Base-by-base conservation (phyloP, 2,888 invertebrate species). In the Nesidiocoris tenuis region DNA sequence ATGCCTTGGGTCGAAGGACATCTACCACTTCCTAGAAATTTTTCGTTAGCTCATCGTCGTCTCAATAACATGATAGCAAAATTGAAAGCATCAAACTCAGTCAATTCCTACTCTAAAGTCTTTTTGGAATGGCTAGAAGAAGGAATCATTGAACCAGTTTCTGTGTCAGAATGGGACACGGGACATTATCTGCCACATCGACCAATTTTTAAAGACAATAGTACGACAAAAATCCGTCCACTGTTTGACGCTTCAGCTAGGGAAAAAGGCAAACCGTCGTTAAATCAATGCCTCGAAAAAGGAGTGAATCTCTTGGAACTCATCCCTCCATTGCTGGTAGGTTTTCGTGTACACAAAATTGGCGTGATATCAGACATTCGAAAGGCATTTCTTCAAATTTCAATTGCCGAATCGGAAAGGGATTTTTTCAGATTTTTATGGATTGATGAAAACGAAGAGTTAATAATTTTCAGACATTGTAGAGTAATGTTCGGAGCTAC, bases 361-460 rank as follows among this genome's bases (percentile, higher is more conserved):
- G 80, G 79, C n/a, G 76, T 77, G 1, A 21, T 77, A 0, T 66
- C 79, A 0, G 79, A 80, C 75, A 82, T 82, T 2, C 25, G 78
- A 18, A 81, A 81, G 66, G 82, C 82, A 0, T 82, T 83, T 77
- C 76, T 82, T 16, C 81, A 81, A 78, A 81, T 82, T 17, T 75
- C 76, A 23, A 22, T 82, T 0, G 18, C 76, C 9, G 61, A 76
- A 71, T 55, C 77, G 5, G 81, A 83, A 61, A 71, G 82, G 68
- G 78, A 82, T 66, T 81, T 77, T 76, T 70, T 82, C 0, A 39
- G 79, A 64, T 75, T 82, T 9, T 81, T 81, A 81, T 78, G 78
- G 79, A n/a, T 57, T 5, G 25, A 70, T 12, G 63, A 24, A 19
- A 74, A 67, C 1, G n/a, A n/a, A n/a, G 2, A 23, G 22, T 5